Evolutionary conservation across 2,888 invertebrate genomes (phyloP).

Genomic region (Tanaodytes sp.): DNA sequence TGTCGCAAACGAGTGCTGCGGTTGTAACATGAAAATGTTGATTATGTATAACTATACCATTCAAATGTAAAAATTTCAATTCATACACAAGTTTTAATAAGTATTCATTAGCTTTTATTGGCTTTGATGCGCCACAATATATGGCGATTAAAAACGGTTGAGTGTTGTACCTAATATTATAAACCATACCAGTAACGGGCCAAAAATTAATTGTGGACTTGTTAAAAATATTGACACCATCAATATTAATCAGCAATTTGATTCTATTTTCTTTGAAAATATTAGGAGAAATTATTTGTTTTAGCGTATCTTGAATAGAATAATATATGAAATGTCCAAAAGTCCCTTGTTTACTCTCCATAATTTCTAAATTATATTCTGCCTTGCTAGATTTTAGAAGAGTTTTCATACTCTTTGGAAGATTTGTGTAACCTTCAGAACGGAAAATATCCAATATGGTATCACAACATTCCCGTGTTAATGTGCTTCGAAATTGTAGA

Average conservation of each 20-base stretch:
- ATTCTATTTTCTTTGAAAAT: background rate
- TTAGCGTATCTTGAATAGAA: background rate
- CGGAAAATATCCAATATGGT: slow-evolving; percentile 1
- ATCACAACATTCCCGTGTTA: slow-evolving; percentile 5
- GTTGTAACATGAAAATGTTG: slow-evolving; percentile 31
- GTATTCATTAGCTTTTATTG: slow-evolving; percentile 12
- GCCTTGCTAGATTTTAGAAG: background rate
- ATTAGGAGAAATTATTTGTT: background rate
- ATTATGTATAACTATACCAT: slow-evolving; percentile 24
- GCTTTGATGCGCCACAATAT: background rate
- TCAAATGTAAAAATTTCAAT: no score
- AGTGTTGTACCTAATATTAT: background rate
- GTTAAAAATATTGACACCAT: background rate
- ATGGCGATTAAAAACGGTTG: background rate
- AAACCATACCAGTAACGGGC: background rate
- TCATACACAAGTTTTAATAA: slow-evolving; percentile 27
- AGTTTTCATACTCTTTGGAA: slow-evolving; percentile 11
- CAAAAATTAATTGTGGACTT: background rate
- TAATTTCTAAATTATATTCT: slow-evolving; percentile 10
- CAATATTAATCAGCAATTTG: background rate
- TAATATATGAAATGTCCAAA: slow-evolving; percentile 7
- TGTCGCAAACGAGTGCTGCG: slow-evolving; percentile 27
- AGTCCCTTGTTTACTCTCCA: slow-evolving; percentile 3
- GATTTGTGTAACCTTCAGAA: background rate
- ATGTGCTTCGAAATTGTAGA: no score